Evolutionary conservation across 2,797 vertebrate species (phyloP).

Genomic region (Sus cebifrons): DNA sequence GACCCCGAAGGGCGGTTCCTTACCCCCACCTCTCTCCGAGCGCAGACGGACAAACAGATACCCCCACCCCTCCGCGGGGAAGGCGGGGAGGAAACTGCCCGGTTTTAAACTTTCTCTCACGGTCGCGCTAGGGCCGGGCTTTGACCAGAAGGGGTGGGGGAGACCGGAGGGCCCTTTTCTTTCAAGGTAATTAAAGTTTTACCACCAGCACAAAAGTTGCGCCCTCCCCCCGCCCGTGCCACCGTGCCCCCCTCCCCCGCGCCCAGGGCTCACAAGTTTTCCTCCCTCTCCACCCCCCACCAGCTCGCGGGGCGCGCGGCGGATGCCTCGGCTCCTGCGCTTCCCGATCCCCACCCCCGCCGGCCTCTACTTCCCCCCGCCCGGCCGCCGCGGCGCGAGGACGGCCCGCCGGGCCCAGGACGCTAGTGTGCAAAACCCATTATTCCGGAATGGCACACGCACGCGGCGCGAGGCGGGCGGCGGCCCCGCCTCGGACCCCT

Average conservation of each 20-base stretch:
- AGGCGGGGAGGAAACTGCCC: slow-evolving; percentile 56
- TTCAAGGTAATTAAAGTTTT: slow-evolving; percentile 83
- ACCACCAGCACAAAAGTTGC: slow-evolving; percentile 72
- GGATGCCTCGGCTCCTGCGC: slow-evolving; percentile 81
- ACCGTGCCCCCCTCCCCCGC: slow-evolving; percentile 17
- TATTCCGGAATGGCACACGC: slow-evolving; percentile 73
- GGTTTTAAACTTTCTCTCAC: slow-evolving; percentile 84
- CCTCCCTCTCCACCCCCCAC: background rate
- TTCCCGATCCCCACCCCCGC: slow-evolving; percentile 83
- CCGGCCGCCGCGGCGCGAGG: slow-evolving; percentile 73
- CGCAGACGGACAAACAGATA: slow-evolving; percentile 67
- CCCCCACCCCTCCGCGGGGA: slow-evolving; percentile 9
- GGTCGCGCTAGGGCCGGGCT: slow-evolving; percentile 70
- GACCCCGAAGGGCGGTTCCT: slow-evolving; percentile 10
- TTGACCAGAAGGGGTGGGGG: slow-evolving; percentile 26
- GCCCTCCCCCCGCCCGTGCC: slow-evolving; percentile 51
- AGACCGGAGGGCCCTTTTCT: background rate
- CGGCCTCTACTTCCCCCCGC: slow-evolving; percentile 82
- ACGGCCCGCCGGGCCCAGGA: slow-evolving; percentile 82
- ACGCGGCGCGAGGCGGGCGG: slow-evolving; percentile 69
- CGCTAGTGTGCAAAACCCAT: slow-evolving; percentile 76
- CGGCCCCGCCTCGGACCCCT: slow-evolving; percentile 67
- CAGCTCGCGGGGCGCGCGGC: slow-evolving; percentile 80
- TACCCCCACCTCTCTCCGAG: background rate
- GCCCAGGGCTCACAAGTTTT: slow-evolving; percentile 68